Base-by-base conservation (phyloP, 2,888 invertebrate genomes). In the Andrena flavipes region DNA sequence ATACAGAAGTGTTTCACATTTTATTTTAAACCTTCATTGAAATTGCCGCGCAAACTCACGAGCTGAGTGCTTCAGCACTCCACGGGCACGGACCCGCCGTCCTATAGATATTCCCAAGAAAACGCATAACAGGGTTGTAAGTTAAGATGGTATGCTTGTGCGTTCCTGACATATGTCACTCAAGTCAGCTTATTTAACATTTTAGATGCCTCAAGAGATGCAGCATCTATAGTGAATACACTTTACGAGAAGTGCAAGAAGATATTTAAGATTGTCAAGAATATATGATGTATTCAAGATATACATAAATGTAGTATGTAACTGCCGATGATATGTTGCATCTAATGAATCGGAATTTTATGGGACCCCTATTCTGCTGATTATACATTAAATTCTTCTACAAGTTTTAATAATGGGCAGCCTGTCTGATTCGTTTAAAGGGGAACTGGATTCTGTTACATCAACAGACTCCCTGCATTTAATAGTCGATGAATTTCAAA, bases 401-500 rank as follows among this genome's bases (percentile, higher is more conserved):
- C 51, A 60, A 64, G 49, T 30, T 26, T n/a, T 23, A 48, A 77
- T 10, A n/a, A 91, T 91, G 91, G 91, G 91, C 70, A 90, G 84
- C 49, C 63, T 88, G 16, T 92, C 92, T 4, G 92, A 92, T 76
- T 91, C 91, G 0, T 90, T 90, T 23, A 90, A 85, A 65, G 88
- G 85, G 13, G 91, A 92, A 20, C 29, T 91, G 8, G 90, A 91
- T 35, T 92, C 91, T 0, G 74, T 89, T 5, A 86, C 90, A 42
- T 92, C 92, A 3, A 85, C 85, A 35, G 91, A 92, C 56, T 91
- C 92, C 0, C 63, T 92, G 2, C 91, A 90, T 29, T 82, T 89
- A 3, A 87, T 90, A 59, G 79, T 83, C 0, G 90, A 91, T 68
- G 91, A 92, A 49, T 91, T 92, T 68, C 80, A 81, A n/a, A 70